Conservation (phyloP, 2,888 invertebrate species). For the Apodemia mormo region DNA sequence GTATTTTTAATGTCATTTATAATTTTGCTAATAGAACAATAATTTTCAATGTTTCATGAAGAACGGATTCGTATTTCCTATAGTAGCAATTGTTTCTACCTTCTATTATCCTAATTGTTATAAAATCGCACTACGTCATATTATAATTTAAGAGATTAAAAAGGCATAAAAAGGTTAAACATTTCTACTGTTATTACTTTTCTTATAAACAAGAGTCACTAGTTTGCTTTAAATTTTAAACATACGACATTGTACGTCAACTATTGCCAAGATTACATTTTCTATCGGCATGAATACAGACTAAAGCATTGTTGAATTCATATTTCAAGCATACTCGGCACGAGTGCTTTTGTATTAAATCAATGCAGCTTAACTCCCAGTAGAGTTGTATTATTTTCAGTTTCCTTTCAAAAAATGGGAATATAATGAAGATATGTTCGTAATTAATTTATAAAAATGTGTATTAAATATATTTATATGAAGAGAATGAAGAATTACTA, state of each 20-base stretch:
- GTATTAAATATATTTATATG: no score
- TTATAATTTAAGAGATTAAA: no score
- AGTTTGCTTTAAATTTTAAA: not conserved
- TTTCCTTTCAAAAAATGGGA: not conserved
- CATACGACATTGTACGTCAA: conserved; percentile 18
- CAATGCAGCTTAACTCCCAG: conserved; percentile 24
- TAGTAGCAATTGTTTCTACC: no score
- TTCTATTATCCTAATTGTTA: no score
- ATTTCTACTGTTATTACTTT: no score
- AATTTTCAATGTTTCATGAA: no score
- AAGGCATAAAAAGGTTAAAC: no score
- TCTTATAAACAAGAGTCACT: not conserved
- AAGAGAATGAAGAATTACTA: no score
- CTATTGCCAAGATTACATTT: conserved; percentile 26
- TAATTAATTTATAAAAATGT: not conserved
- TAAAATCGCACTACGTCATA: no score
- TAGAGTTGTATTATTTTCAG: conserved; percentile 19
- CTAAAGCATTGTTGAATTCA: conserved; percentile 27
- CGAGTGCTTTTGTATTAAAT: conserved; percentile 23
- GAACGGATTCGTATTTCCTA: no score
- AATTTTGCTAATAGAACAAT: no score
- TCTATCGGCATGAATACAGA: conserved; percentile 23
- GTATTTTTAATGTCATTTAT: no score
- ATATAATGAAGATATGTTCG: not conserved
- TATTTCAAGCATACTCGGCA: conserved; percentile 27